Evolutionary conservation across 92 coral and sea anemone genomes (phyloP), one percentile per base, ranked within the genome.

Genomic region (Parazoanthus swiftii): DNA sequence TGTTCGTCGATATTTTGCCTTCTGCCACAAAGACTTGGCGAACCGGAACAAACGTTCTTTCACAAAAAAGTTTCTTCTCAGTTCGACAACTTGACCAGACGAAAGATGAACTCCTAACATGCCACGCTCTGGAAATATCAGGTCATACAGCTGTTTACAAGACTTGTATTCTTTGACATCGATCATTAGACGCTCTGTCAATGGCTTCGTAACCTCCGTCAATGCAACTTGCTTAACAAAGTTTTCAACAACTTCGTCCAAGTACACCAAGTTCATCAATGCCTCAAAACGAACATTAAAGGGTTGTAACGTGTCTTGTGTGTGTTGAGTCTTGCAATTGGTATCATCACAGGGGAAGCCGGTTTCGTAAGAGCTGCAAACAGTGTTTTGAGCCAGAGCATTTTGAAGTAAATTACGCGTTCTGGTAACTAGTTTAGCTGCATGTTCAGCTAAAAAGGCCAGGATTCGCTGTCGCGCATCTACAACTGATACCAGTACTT

Each of bases 161-260:
- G 93, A 72, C 15, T 14, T 63, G 26, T 77, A 93, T 59, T 81
- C 44, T 33, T 73, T 42, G 35, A 80, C 73, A 8, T 86, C 90
- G 35, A 67, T 11, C 0, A 39, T 29, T 50, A 91, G 71, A 16
- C 23, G 76, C 15, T 80, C 46, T 38, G 33, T 58, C 20, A 80
- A 80, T 36, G 51, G 82, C 13, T 86, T 46, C 1, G 85, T 59
- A 23, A 6, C 63, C 77, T 56, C 73, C 63, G n/a, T 76, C 71
- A 33, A 80, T 70, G 66, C 1, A 25, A 79, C 43, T n/a, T 43
- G 1, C 6, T 73, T 79, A 3, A 76, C 79, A 80, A 84, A 85
- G 56, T 70, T 85, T 56, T 79, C 88, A 4, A 92, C 83, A 23
- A 79, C 91, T 44, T 91, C 91, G 67, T 95, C 95, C 59, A 95